phyloP scores from a whole-genome alignment of 2,888 invertebrate genomes.

The Zeuzera pyrina region DNA sequence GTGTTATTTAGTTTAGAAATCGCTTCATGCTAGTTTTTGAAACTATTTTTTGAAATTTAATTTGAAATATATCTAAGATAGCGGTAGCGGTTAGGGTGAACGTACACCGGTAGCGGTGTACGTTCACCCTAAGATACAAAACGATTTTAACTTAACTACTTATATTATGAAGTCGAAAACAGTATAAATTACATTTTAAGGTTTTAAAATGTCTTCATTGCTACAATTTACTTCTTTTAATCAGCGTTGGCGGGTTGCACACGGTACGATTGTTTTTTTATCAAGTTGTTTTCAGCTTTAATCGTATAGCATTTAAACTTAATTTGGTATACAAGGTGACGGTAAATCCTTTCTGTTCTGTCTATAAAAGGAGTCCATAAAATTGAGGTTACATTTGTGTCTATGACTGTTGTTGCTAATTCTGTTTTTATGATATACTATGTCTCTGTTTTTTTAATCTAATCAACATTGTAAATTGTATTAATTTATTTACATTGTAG shows the following conservation, averaged over 20 bases:
- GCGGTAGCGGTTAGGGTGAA: too few species aligned
- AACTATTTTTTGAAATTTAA: too few species aligned
- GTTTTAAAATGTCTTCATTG: slow-evolving; percentile 38
- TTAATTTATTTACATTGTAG: too few species aligned
- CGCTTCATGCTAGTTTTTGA: too few species aligned
- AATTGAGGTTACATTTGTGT: slow-evolving; percentile 44
- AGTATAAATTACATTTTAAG: slow-evolving; percentile 12
- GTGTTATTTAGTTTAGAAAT: too few species aligned
- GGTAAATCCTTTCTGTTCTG: slow-evolving; percentile 33
- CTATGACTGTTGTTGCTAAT: too few species aligned
- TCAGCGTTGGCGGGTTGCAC: slow-evolving; percentile 43
- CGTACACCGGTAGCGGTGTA: too few species aligned
- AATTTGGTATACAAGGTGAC: slow-evolving; percentile 7
- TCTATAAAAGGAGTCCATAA: slow-evolving; percentile 47
- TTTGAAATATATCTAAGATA: too few species aligned
- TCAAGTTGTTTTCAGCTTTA: slow-evolving; percentile 19
- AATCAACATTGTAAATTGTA: too few species aligned
- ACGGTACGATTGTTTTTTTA: slow-evolving; percentile 33
- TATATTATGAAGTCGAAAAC: background rate
- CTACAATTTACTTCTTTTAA: slow-evolving; percentile 34
- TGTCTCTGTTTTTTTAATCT: too few species aligned
- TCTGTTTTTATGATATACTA: too few species aligned
- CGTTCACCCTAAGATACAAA: too few species aligned
- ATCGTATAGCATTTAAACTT: slow-evolving; percentile 7
- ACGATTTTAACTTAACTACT: background rate